Evolutionary conservation across 2,888 invertebrate genomes (phyloP), one percentile per base, ranked within the genome.

Genomic region (Coronaproctus castanopsis): DNA sequence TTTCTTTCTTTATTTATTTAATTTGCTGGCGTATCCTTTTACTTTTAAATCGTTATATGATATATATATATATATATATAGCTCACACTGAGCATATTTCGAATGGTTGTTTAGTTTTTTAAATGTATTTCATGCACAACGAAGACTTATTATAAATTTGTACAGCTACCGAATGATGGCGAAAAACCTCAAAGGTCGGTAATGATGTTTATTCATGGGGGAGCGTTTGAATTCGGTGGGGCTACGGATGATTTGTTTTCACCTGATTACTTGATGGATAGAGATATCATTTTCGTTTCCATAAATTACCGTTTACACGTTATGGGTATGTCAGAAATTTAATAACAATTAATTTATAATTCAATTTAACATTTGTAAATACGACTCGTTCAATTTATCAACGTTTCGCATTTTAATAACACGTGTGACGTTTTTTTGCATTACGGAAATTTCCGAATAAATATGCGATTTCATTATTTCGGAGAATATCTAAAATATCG

Each of bases 131-230:
- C 24, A 8, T 19, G 21, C 51, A 51, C 14, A 24, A 51, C 24
- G 21, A 52, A 1, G 24, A 24, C 2, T 18, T 24, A 24, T n/a
- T 14, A n/a, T n/a, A n/a, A n/a, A n/a, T n/a, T n/a, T n/a, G n/a
- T n/a, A n/a, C n/a, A n/a, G n/a, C n/a, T n/a, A n/a, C n/a, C n/a
- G n/a, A n/a, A n/a, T n/a, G n/a, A n/a, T n/a, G n/a, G n/a, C n/a
- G n/a, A n/a, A n/a, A n/a, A n/a, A n/a, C n/a, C n/a, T n/a, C n/a
- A n/a, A 1, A 53, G 36, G 14, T n/a, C 58, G n/a, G 58, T 54
- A n/a, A 58, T 58, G 58, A 24, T 54, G 20, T 49, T 54, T 49
- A 49, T 58, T 20, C 58, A 58, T 14, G 58, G 58, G 3, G 54
- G 58, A 53, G 58, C 54, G 3, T 54, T 54, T 58, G 53, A 21